phyloP scores from a whole-genome alignment of 2,797 vertebrate genomes.

The Pantherophis alleghaniensis region DNA sequence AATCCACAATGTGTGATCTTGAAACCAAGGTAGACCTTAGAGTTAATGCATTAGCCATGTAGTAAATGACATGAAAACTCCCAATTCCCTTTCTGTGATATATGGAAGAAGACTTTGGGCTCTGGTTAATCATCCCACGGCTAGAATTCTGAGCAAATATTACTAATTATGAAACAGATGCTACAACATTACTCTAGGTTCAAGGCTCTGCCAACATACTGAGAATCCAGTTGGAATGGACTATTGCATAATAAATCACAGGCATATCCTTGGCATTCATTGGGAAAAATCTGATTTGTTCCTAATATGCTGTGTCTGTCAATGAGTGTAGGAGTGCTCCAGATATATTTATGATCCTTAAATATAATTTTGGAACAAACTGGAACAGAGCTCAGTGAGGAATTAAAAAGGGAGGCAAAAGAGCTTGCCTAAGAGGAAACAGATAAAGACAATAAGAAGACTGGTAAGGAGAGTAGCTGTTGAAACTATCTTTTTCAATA shows the following conservation, averaged over 20 bases:
- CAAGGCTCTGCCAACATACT: background rate
- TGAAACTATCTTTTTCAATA: background rate
- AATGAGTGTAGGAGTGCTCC: background rate
- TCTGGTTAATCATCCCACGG: background rate
- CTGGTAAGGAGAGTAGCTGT: background rate
- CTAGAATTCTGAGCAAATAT: background rate
- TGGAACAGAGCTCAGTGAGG: background rate
- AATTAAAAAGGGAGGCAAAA: background rate
- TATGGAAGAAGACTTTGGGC: background rate
- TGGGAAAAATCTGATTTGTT: background rate
- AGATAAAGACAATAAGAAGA: background rate
- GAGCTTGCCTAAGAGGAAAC: background rate
- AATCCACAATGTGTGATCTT: background rate
- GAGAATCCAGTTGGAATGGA: slow-evolving; percentile 11
- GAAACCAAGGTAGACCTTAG: background rate
- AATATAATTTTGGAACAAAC: background rate
- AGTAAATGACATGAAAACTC: background rate
- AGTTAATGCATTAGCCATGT: background rate
- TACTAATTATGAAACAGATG: slow-evolving; percentile 33
- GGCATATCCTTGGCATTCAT: background rate
- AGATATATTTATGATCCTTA: background rate
- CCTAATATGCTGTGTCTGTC: background rate
- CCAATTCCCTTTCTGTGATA: background rate
- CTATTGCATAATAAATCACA: slow-evolving; percentile 14
- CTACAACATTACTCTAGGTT: slow-evolving; percentile 9